Evolutionary conservation across 2,888 invertebrate genomes (phyloP).

Genomic region (Nycteola revayana): DNA sequence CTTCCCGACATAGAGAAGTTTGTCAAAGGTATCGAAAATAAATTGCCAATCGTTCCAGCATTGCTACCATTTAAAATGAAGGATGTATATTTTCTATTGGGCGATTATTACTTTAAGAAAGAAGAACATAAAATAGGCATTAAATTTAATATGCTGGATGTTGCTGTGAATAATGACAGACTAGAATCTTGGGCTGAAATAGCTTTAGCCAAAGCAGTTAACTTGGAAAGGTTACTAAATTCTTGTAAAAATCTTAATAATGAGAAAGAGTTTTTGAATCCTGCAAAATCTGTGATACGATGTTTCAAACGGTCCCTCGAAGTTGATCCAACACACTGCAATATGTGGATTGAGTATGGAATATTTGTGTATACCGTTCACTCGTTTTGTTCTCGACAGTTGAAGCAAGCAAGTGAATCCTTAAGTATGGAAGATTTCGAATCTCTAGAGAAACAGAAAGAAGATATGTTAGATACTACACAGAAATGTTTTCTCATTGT

Average conservation of each 20-base stretch:
- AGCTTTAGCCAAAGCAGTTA: slow-evolving; percentile 89
- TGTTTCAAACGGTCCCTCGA: slow-evolving; percentile 92
- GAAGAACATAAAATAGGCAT: slow-evolving; percentile 88
- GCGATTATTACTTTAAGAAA: slow-evolving; percentile 95
- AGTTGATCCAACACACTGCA: slow-evolving; percentile 87
- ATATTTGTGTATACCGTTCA: slow-evolving; percentile 94
- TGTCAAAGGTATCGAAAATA: slow-evolving; percentile 83
- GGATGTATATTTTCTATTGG: slow-evolving; percentile 94
- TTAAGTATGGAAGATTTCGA: slow-evolving; percentile 89
- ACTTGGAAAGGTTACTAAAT: slow-evolving; percentile 90
- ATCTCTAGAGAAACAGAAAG: slow-evolving; percentile 88
- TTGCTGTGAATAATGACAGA: slow-evolving; percentile 89
- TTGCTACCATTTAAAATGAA: slow-evolving; percentile 83
- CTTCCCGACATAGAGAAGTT: slow-evolving; percentile 84
- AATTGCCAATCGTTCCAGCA: slow-evolving; percentile 77
- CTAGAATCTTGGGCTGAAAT: slow-evolving; percentile 97
- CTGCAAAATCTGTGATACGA: slow-evolving; percentile 87
- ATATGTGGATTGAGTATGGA: slow-evolving; percentile 95
- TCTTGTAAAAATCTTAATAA: slow-evolving; percentile 84
- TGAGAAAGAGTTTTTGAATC: slow-evolving; percentile 85
- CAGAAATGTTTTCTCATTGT: slow-evolving; percentile 89
- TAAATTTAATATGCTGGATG: slow-evolving; percentile 91
- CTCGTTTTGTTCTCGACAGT: slow-evolving; percentile 92
- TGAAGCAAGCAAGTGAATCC: slow-evolving; percentile 90
- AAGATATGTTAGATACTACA: slow-evolving; percentile 89